phyloP scores from a whole-genome alignment of 2,797 vertebrate species.

The Acanthiza pusilla region DNA sequence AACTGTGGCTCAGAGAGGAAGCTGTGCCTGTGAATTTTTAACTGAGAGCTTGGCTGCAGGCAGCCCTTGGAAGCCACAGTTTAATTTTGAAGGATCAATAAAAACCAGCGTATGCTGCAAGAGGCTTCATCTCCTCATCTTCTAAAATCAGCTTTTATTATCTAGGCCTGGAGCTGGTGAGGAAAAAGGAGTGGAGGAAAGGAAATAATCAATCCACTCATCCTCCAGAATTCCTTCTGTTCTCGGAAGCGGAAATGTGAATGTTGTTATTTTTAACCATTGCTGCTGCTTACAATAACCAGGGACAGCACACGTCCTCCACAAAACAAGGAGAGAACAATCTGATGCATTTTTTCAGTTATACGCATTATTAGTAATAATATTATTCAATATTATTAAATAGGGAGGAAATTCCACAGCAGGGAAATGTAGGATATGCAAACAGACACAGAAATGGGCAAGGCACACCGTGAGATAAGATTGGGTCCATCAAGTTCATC shows the following conservation, averaged over 20 bases:
- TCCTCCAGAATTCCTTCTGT: not conserved
- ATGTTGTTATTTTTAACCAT: not conserved
- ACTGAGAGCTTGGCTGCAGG: not conserved
- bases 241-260: not conserved
- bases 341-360: not conserved
- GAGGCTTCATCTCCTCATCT: not conserved
- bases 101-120: not conserved
- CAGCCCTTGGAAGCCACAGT: not conserved
- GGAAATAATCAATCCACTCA: not conserved
- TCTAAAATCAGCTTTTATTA: not conserved
- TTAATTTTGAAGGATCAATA: not conserved
- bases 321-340: not conserved
- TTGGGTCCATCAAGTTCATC: not conserved
- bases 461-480: not conserved
- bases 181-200: not conserved
- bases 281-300: not conserved
- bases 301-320: not conserved
- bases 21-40: not conserved
- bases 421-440: not conserved
- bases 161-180: not conserved
- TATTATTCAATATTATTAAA: not conserved
- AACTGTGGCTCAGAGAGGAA: not conserved
- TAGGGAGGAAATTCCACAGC: not conserved
- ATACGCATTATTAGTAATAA: not conserved
- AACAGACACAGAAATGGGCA: not conserved